Conservation (phyloP, 2,797 vertebrate species). For the Microhierax caerulescens region DNA sequence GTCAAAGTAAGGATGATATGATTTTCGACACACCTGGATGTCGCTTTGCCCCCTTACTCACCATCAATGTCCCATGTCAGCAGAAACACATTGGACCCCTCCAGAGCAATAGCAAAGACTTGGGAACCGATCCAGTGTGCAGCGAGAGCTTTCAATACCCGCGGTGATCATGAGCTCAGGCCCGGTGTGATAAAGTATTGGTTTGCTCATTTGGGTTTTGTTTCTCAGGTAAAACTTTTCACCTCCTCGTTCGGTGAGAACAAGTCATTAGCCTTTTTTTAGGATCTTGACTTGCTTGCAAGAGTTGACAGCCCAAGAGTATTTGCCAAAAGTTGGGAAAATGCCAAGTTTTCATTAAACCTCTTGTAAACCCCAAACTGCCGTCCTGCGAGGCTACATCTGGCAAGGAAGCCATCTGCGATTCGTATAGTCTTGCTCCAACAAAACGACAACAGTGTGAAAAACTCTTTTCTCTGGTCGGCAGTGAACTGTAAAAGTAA, state of each 20-base stretch:
- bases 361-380: slow-evolving; percentile 76
- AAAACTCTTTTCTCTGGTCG: slow-evolving; percentile 78
- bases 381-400: slow-evolving; percentile 73
- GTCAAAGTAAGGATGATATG: neutral
- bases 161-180: neutral
- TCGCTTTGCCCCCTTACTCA: neutral
- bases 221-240: slow-evolving; percentile 67
- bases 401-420: slow-evolving; percentile 80
- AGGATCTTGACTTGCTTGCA: slow-evolving; percentile 28
- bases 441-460: slow-evolving; percentile 81
- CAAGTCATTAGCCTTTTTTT: slow-evolving; percentile 42
- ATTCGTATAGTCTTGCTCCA: slow-evolving; percentile 76
- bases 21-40: neutral
- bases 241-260: slow-evolving; percentile 22
- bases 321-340: slow-evolving; percentile 67
- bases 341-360: slow-evolving; percentile 81
- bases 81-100: neutral
- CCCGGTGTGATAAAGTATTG: neutral
- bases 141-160: neutral
- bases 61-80: neutral
- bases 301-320: slow-evolving; percentile 69
- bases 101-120: neutral
- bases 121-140: neutral
- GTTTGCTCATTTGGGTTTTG: slow-evolving; percentile 34
- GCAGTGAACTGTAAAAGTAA: slow-evolving; percentile 81